Evolutionary conservation across 2,113 vertebrate species (phyloP).

Genomic region (Heptranchias perlo): DNA sequence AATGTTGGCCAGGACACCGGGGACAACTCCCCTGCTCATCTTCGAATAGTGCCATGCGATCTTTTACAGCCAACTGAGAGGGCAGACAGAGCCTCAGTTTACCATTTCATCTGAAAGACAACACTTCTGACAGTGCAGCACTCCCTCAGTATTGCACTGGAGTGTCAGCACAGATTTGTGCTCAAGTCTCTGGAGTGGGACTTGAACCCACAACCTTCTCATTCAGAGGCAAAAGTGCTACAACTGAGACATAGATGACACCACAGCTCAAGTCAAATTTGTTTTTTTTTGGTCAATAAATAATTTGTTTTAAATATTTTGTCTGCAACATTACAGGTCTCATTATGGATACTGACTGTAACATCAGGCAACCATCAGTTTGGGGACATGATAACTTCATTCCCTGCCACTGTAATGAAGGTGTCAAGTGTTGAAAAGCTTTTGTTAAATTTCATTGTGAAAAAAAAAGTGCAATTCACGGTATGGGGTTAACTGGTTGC

Average conservation of each 20-base stretch:
- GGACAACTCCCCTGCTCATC: too few species aligned
- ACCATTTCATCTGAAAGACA: neutral
- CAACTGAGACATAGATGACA: neutral
- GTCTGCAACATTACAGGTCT: neutral
- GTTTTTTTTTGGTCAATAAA: neutral
- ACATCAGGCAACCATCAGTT: neutral
- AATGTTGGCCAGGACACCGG: neutral
- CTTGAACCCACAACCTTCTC: neutral
- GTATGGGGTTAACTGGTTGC: neutral
- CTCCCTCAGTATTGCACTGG: neutral
- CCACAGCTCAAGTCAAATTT: neutral
- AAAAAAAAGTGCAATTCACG: neutral
- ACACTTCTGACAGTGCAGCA: neutral
- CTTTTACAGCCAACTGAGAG: neutral
- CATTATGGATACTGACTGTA: neutral
- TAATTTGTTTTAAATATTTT: neutral
- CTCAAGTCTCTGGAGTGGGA: neutral
- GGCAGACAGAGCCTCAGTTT: neutral
- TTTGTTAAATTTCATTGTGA: neutral
- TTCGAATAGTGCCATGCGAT: neutral
- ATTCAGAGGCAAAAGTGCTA: neutral
- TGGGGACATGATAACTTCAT: neutral
- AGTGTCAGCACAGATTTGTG: neutral
- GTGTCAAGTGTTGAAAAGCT: neutral
- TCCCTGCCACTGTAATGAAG: neutral